Percentiles rank a stretch among this genome's conserved stretches.
These are phyloP conservation scores for Ispidina lecontei DNA, from an alignment of 2,797 vertebrate species.

Conservation along the genomic window DNA sequence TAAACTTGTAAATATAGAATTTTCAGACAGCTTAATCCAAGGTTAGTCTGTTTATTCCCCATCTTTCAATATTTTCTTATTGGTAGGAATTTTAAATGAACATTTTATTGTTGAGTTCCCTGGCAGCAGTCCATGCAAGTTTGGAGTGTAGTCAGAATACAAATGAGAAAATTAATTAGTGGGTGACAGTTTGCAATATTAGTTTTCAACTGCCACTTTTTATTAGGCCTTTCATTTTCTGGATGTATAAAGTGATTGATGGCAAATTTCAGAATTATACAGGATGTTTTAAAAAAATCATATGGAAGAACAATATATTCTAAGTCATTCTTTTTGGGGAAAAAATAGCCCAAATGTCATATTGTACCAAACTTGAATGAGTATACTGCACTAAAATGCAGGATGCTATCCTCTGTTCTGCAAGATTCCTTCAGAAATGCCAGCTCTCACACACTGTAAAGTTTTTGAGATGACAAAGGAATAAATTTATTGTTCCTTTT, in stretches of 20 bases:
- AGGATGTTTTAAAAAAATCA: background rate
- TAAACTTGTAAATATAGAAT: background rate
- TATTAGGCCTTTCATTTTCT: background rate
- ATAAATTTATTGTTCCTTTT: background rate
- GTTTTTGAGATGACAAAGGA: background rate
- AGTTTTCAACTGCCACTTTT: slow-evolving; percentile 29
- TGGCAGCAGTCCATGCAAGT: background rate
- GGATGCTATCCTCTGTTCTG: background rate
- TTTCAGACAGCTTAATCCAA: background rate
- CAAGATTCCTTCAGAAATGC: background rate
- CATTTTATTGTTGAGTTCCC: background rate
- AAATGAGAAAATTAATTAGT: slow-evolving; percentile 47
- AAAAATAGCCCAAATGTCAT: background rate
- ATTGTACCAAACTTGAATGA: background rate
- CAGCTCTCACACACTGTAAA: background rate
- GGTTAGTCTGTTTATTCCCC: background rate
- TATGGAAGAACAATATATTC: background rate
- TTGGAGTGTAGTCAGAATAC: background rate
- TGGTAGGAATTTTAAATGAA: slow-evolving; percentile 20
- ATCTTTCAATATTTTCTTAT: slow-evolving; percentile 20
- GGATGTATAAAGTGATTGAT: background rate
- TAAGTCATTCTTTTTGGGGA: fast-evolving
- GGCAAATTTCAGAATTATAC: background rate
- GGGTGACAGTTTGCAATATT: slow-evolving; percentile 22
- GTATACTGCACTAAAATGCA: background rate